phyloP scores from a whole-genome alignment of 2,113 vertebrate species.

The Capreolus pygargus region DNA sequence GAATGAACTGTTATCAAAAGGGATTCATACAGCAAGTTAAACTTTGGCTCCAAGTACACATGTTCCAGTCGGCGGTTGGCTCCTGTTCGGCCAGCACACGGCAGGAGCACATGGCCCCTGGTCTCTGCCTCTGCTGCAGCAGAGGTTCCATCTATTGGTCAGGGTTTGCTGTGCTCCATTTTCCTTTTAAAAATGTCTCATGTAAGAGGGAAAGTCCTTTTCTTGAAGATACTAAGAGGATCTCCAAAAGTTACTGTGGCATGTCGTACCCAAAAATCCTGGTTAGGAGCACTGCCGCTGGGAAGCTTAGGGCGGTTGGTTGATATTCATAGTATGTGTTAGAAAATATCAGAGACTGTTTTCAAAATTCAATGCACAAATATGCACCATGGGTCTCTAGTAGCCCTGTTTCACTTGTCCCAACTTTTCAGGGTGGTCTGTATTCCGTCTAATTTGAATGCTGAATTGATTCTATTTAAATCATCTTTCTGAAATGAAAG shows the following conservation, averaged over 20 bases:
- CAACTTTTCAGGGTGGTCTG: slow-evolving; percentile 47
- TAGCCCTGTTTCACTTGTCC: slow-evolving; percentile 37
- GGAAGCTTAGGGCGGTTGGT: slow-evolving; percentile 38
- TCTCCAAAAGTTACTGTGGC: slow-evolving; percentile 43
- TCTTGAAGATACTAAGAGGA: slow-evolving; percentile 59
- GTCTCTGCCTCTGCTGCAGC: neutral
- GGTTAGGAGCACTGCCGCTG: slow-evolving; percentile 55
- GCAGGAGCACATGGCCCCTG: neutral
- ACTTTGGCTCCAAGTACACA: slow-evolving; percentile 64
- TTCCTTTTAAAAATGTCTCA: slow-evolving; percentile 12
- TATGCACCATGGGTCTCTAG: slow-evolving; percentile 51
- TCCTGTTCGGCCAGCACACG: neutral
- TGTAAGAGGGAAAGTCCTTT: slow-evolving; percentile 59
- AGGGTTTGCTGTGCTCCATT: slow-evolving; percentile 19
- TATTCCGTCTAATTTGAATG: slow-evolving; percentile 50
- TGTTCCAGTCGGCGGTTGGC: slow-evolving; percentile 57
- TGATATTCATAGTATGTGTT: slow-evolving; percentile 14
- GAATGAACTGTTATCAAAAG: slow-evolving; percentile 50
- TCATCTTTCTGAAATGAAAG: slow-evolving; percentile 69
- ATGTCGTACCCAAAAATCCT: slow-evolving; percentile 32
- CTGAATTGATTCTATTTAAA: slow-evolving; percentile 57
- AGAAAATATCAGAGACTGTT: slow-evolving; percentile 58
- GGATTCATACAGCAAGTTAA: slow-evolving; percentile 41
- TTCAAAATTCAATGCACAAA: slow-evolving; percentile 66
- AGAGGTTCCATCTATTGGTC: neutral